Evolutionary conservation across 1,140 invertebrate genomes (phyloP), one percentile per base, ranked within the genome.

Genomic region (Conus betulinus): DNA sequence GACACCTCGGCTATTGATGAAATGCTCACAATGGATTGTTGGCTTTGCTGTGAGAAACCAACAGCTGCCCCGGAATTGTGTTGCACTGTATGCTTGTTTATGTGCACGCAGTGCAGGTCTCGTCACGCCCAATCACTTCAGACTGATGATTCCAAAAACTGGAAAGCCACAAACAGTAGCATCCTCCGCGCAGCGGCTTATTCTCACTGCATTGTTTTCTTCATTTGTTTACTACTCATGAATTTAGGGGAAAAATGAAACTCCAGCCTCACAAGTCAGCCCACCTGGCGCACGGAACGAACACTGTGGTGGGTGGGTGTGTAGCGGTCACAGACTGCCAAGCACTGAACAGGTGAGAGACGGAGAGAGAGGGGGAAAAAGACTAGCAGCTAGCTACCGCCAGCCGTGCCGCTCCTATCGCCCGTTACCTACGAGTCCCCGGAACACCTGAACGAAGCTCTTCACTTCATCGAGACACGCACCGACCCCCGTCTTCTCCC

Each of bases 361-460:
- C 8, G 11, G 25, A 78, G 76, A 51, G 39, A 15, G 8, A 6
- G 23, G 39, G 39, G 39, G 39, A 39, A 39, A 39, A 71, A 71
- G 67, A 71, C 60, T 13, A 63, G 67, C 11, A 71, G 67, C 67
- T 20, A 63, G 60, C 60, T 63, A 63, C 67, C 78, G 78, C 51
- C 78, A 51, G 78, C 78, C 23, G 27, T 51, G 2, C 52, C 81
- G 81, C 81, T 23, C 11, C 57, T 60, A 63, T 63, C 82, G 82
- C 55, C 27, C 27, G 5, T 63, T 84, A n/a, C 13, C 82, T 27
- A 23, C 8, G 81, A 57, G 81, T 55, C 52, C 20, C 17, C 4
- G 15, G 39, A 74, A 74, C 84, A 85, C 84, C 84, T 85, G 84
- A 67, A 53, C 27, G 71, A 71, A 25, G 74, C 25, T 79, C 71